Conservation (phyloP, 2,888 invertebrate genomes). For the Nineta flava region DNA sequence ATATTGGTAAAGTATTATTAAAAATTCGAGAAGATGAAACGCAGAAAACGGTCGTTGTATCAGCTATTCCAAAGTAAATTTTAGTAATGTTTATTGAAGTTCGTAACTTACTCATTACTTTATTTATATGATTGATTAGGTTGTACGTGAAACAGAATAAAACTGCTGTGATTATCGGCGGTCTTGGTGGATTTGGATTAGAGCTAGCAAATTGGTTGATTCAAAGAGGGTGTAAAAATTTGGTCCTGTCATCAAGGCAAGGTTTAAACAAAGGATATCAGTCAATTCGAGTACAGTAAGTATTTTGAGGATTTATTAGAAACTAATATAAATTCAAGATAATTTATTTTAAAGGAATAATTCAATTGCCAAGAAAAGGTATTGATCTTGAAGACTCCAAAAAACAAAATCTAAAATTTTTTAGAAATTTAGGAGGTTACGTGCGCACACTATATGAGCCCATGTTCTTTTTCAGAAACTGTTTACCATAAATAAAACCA, state of each 20-base stretch:
- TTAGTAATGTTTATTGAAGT: background rate
- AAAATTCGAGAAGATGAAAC: slow-evolving; percentile 23
- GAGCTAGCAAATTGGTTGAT: slow-evolving; percentile 80
- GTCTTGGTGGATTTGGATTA: slow-evolving; percentile 84
- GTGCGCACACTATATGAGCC: background rate
- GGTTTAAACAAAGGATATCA: slow-evolving; percentile 77
- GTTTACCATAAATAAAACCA: no score
- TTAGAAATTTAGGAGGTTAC: no score
- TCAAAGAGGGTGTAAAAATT: slow-evolving; percentile 58
- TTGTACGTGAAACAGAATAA: background rate
- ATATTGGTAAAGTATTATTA: slow-evolving; percentile 57
- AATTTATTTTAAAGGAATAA: no score
- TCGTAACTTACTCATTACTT: no score
- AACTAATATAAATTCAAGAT: no score
- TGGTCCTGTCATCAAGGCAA: slow-evolving; percentile 65
- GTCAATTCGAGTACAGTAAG: slow-evolving; percentile 46
- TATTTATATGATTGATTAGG: background rate
- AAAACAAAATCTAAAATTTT: no score
- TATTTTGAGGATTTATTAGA: background rate
- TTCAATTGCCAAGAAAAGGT: background rate
- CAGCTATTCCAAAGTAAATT: slow-evolving; percentile 29
- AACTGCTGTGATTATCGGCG: slow-evolving; percentile 48
- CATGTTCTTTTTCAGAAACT: no score
- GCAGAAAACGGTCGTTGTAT: slow-evolving; percentile 21
- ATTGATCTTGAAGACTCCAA: no score